Evolutionary conservation across 2,888 invertebrate genomes (phyloP), one percentile per base, ranked within the genome.

Genomic region (Hyles lineata): DNA sequence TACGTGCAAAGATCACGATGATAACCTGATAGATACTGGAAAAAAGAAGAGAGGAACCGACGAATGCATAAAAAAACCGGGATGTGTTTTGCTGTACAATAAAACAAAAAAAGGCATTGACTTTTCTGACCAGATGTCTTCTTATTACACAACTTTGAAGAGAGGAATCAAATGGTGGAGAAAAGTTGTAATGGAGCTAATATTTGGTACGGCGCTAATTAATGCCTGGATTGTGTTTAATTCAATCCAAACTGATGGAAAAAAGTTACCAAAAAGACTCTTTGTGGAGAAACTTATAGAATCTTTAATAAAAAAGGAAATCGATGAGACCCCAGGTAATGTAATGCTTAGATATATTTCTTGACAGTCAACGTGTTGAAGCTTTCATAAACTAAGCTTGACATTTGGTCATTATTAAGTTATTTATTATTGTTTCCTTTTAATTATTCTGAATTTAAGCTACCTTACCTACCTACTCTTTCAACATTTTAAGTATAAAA

Each of bases 21-120:
- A 71, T 74, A 72, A 61, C 2, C 61, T 76, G 21, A 75, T 75
- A 75, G 71, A 77, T 76, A 78, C 78, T 74, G 79, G 79, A 70
- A 80, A 77, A 78, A 73, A 70, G 43, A 74, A 67, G 60, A 75
- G 76, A 78, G 74, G 74, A 19, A 77, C 76, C n/a, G 19, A 76
- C 58, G 76, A 79, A 76, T 17, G n/a, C 29, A 78, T 78, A 29
- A 78, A 76, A 73, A 82, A 81, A 74, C 78, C 80, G 5, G 74
- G 59, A 75, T 77, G 79, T 76, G 75, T 80, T 60, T 25, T 80
- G n/a, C 32, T 72, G 73, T 80, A 82, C 73, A 81, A 82, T 77
- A 67, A 79, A 72, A 77, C 70, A 61, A 80, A 82, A 77, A 79
- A 81, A 77, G 79, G 79, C n/a, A 73, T 81, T 72, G 80, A 82